phyloP scores from a whole-genome alignment of 2,113 vertebrate species.

The Cyrtonyx montezumae region DNA sequence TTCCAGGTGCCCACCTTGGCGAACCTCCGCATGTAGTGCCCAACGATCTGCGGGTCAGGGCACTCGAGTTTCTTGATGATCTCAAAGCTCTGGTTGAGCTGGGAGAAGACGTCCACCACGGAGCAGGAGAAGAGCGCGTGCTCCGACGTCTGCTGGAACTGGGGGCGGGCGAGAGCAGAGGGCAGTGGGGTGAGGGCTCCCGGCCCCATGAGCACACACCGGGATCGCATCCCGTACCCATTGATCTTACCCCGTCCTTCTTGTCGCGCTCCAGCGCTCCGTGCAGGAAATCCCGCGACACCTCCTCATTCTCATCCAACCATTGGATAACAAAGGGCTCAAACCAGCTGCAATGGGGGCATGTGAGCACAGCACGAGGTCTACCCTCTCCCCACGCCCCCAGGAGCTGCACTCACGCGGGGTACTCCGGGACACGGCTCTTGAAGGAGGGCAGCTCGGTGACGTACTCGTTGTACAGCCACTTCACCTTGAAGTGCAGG shows the following conservation, averaged over 20 bases:
- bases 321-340: slow-evolving; percentile 99
- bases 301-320: slow-evolving; percentile 98
- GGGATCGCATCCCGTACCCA: not conserved
- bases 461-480: slow-evolving; percentile 98
- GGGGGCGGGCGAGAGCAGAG: not conserved
- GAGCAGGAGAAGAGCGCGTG: slow-evolving; percentile 98
- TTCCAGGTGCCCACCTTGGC: slow-evolving; percentile 85
- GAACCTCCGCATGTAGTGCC: slow-evolving; percentile 97
- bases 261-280: slow-evolving; percentile 97
- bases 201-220: rapidly evolving
- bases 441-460: slow-evolving; percentile 95
- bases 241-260: slow-evolving; percentile 91
- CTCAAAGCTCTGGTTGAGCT: slow-evolving; percentile 99
- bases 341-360: slow-evolving; percentile 86
- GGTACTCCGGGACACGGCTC: slow-evolving; percentile 94
- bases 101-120: slow-evolving; percentile 97
- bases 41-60: slow-evolving; percentile 95
- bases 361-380: not conserved
- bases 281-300: slow-evolving; percentile 94
- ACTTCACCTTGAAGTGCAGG: slow-evolving; percentile 99
- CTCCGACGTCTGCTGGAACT: slow-evolving; percentile 98
- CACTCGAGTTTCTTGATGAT: slow-evolving; percentile 99
- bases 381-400: rapidly evolving
- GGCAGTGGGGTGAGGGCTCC: not conserved
- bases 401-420: slow-evolving; percentile 86